Percentiles rank a stretch among this genome's conserved stretches.
Evolutionary conservation across 2,113 vertebrate genomes (phyloP).

Genomic region (Hypanus sabinus): DNA sequence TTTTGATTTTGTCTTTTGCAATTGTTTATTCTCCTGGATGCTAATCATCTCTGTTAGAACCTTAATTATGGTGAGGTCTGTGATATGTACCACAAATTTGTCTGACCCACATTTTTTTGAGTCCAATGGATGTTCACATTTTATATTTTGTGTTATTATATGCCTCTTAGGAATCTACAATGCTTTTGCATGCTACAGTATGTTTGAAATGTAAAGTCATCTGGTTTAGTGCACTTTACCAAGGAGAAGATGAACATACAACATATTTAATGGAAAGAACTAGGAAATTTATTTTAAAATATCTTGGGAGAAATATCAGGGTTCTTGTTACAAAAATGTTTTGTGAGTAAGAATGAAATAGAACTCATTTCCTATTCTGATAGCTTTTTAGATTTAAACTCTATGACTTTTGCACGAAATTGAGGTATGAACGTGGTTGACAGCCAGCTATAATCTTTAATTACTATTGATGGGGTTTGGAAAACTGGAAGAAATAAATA

Average conservation of each 20-base stretch:
- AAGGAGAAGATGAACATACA: no score
- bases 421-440: not conserved
- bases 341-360: not conserved
- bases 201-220: not conserved
- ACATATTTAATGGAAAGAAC: not conserved
- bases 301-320: not conserved
- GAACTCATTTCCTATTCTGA: not conserved
- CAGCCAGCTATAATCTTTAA: not conserved
- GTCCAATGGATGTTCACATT: not conserved
- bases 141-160: not conserved
- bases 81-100: not conserved
- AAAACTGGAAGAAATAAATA: slow-evolving; percentile 3
- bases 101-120: not conserved
- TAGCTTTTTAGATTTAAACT: not conserved
- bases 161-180: not conserved
- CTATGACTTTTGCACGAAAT: not conserved
- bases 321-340: not conserved
- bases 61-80: not conserved
- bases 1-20: not conserved
- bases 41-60: not conserved
- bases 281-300: not conserved
- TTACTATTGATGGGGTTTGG: not conserved
- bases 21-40: no score
- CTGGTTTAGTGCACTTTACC: not conserved
- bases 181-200: not conserved